Evolutionary conservation across 2,113 vertebrate species (phyloP), one percentile per base, ranked within the genome.

Genomic region (Lipophrys pholis): DNA sequence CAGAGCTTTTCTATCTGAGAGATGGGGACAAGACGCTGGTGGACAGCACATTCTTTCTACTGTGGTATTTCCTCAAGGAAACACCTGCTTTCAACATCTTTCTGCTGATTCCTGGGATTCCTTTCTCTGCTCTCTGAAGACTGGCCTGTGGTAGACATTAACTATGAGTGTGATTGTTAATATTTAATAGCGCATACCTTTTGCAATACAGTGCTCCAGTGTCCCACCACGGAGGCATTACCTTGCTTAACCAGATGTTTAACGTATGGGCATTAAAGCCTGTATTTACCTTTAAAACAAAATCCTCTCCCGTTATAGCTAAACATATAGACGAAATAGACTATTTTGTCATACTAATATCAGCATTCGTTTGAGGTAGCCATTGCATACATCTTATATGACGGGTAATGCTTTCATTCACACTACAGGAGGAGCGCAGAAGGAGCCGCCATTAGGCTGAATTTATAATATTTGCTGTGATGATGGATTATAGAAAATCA

Each of bases 1-100:
- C 69, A 53, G 78, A 81, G 82, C 56, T 74, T 69, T 83, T 88
- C 71, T 86, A 77, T 78, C 72, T 77, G 57, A 80, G 43, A 53
- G 63, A 67, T 56, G 67, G 67, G 72, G 78, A 78, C 72, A 69
- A 76, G 75, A 55, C 8, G 30, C 80, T 78, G 42, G 72, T 64
- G 79, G 67, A 76, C 67, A 76, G 82, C 80, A 87, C 84, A 85
- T 88, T 90, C 80, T 88, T 90, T 82, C 17, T 53, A 43, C 76
- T 61, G 53, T 82, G 91, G 90, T 90, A 92, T 92, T 91, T 94
- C 91, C 89, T 92, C 56, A 57, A 88, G 89, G 91, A 93, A 93
- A 86, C 86, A 93, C 90, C 76, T 89, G 87, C 91, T 88, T 89
- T 90, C 63, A 77, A 78, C 81, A 75, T 85, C 56, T 76, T 69